Evolutionary conservation across 1,140 invertebrate species (phyloP).

Genomic region (Ladona fulva): DNA sequence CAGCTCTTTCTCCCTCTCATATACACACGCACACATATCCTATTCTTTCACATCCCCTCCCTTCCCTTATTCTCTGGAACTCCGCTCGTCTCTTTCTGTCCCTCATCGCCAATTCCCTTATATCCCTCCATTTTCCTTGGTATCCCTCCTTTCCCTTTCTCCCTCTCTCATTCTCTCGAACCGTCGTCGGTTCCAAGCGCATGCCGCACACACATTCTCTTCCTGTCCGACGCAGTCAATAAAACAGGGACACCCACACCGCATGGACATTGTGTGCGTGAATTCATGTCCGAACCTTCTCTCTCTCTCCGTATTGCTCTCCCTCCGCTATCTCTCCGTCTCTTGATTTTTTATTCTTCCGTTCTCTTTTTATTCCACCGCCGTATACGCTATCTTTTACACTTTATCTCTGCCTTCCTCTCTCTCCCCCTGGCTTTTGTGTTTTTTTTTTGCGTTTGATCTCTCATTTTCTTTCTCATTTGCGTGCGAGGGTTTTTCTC

Average conservation of each 20-base stretch:
- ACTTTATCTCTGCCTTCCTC: too few species aligned
- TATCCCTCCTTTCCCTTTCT: neutral
- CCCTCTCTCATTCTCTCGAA: neutral
- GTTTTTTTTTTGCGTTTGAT: too few species aligned
- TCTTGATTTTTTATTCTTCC: neutral
- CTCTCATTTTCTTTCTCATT: too few species aligned
- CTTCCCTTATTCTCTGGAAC: neutral
- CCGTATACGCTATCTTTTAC: too few species aligned
- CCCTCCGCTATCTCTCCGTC: neutral
- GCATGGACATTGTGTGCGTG: constrained; percentile 7
- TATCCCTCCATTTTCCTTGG: too few species aligned
- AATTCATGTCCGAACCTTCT: neutral
- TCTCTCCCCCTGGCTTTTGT: too few species aligned
- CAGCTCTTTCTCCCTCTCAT: neutral
- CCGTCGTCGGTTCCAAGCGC: neutral
- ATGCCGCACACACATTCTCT: neutral
- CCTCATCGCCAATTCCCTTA: neutral
- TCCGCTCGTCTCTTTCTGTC: neutral
- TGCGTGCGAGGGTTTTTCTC: too few species aligned
- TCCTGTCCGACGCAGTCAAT: neutral
- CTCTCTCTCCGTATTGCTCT: neutral
- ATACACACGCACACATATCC: neutral
- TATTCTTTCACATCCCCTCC: neutral
- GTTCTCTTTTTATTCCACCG: neutral
- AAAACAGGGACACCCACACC: constrained; percentile 6